Base-by-base conservation (phyloP, 2,113 vertebrate species). In the Candoia aspera region DNA sequence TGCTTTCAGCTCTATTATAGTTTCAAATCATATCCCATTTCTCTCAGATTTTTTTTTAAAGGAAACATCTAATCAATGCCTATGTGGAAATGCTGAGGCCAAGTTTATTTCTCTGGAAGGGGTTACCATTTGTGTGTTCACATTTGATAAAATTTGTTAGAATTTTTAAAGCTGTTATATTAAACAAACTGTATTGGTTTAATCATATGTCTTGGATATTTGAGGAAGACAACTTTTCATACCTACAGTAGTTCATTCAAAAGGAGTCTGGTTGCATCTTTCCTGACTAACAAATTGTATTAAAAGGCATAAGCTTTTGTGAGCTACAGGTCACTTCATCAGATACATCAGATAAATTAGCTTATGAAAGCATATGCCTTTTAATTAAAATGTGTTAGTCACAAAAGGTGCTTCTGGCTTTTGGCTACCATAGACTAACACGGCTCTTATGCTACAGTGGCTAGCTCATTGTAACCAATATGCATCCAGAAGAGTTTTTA, bases 1-100 rank as follows among this genome's bases (percentile, higher is more conserved):
- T 97, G 97, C 85, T 94, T 96, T 96, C 97, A 93, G 37, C 97
- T 98, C 97, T 98, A 97, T 97, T 98, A 98, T 97, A 97, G 97
- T 97, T 97, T 98, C 97, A 98, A 98, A 97, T 97, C 96, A 90
- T 97, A 97, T 96, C 96, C 96, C 95, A 97, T 97, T 97, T 96
- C 92, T 97, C 97, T 97, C 97, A 96, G 97, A 95, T 96, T 97
- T 96, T 97, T 96, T 84, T 46, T 10, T 1, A 95, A 55, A 59
- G 12, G 96, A 96, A 96, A 96, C 92, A 94, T 95, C 95, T 97
- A 97, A 98, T 97, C 97, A 98, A 97, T 97, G 97, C 96, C 94
- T 97, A 21, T 95, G 97, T 95, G 96, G 94, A 97, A 97, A 96
- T 97, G 94, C 93, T 92, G 91, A 96, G 96, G 94, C 95, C 95